phyloP scores from a whole-genome alignment of 2,888 invertebrate species.

The Amiota minor region DNA sequence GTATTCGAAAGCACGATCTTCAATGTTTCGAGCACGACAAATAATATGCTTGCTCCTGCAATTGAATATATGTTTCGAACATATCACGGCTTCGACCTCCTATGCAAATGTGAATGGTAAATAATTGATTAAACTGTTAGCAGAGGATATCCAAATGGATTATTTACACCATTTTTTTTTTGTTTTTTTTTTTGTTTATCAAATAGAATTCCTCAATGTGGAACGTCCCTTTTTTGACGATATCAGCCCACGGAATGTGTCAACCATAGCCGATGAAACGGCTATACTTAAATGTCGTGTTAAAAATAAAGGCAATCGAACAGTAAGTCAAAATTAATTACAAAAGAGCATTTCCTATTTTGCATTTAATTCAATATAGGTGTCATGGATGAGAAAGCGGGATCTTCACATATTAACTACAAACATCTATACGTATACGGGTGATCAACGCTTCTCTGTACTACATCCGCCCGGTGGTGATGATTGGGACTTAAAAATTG shows the following conservation, averaged over 20 bases:
- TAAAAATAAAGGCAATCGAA: constrained; percentile 89
- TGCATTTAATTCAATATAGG: constrained; percentile 47
- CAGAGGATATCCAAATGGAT: background rate
- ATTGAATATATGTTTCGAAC: constrained; percentile 52
- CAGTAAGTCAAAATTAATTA: constrained; percentile 77
- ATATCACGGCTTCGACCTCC: constrained; percentile 52
- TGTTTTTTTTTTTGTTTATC: background rate
- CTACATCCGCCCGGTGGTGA: constrained; percentile 87
- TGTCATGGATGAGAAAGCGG: constrained; percentile 73
- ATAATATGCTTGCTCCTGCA: constrained; percentile 55
- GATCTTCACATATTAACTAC: constrained; percentile 87
- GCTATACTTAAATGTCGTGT: constrained; percentile 87
- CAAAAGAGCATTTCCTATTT: no score
- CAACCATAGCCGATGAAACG: constrained; percentile 87
- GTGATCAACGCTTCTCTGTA: constrained; percentile 89
- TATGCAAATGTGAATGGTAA: constrained; percentile 53
- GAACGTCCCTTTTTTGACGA: constrained; percentile 89
- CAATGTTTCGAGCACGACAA: constrained; percentile 31
- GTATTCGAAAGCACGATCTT: background rate
- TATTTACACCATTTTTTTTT: constrained; percentile 1
- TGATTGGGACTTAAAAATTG: constrained; percentile 89
- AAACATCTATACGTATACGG: constrained; percentile 89
- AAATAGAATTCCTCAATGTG: constrained; percentile 50
- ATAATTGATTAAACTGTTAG: background rate
- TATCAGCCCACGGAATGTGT: constrained; percentile 86